These are phyloP conservation scores for Porites australiensis DNA, from an alignment of 64 coral and sea anemone genomes.

Conservation along the genomic window DNA sequence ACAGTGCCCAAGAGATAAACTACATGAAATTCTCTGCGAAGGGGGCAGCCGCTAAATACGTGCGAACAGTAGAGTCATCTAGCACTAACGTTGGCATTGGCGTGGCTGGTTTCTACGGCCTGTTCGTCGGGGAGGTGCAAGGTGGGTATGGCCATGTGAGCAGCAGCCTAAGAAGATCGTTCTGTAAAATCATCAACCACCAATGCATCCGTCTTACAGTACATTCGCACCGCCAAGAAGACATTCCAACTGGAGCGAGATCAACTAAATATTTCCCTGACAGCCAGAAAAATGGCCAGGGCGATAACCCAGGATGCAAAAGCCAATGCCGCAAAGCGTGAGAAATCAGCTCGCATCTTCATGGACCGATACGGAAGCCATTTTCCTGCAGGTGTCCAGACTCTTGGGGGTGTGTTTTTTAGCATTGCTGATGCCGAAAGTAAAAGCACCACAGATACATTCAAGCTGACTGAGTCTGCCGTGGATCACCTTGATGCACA, in stretches of 20 bases:
- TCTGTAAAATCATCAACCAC: neutral
- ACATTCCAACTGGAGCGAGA: slow-evolving; percentile 17
- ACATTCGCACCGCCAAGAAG: slow-evolving; percentile 27
- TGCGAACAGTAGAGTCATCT: neutral
- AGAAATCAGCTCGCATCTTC: neutral
- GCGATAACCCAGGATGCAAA: neutral
- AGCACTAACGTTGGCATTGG: slow-evolving; percentile 17
- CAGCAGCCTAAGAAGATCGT: too few relatives aligned
- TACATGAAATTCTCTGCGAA: slow-evolving; percentile 30
- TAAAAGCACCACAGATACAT: neutral
- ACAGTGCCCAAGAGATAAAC: neutral
- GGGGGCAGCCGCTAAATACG: neutral
- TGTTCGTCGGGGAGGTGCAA: neutral
- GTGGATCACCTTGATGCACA: neutral
- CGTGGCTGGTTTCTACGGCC: neutral
- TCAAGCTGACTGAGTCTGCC: neutral
- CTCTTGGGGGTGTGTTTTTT: slow-evolving; percentile 35
- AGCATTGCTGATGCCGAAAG: slow-evolving; percentile 13
- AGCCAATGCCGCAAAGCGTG: neutral
- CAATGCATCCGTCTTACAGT: neutral
- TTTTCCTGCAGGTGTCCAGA: slow-evolving; percentile 22
- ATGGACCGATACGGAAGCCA: slow-evolving; percentile 49
- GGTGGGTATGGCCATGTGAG: neutral
- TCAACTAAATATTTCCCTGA: neutral
- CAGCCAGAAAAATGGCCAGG: neutral